Evolutionary conservation across 2,888 invertebrate species (phyloP), one percentile per base, ranked within the genome.

Genomic region (Rhagonycha lutea): DNA sequence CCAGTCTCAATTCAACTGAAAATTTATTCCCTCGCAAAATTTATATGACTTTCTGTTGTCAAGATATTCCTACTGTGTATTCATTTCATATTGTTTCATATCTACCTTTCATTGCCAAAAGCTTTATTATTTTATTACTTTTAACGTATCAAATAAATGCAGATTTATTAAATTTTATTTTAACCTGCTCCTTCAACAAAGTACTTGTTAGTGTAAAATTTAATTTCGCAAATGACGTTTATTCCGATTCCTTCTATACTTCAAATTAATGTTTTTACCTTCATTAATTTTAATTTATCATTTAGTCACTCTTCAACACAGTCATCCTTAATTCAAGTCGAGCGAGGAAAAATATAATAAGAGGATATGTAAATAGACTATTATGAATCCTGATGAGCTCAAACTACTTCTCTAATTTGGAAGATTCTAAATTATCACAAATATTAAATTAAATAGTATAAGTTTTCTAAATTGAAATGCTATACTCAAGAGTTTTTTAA

Each of bases 21-120:
- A 84, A 84, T 85, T 85, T 84, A 84, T 84, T 81, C 83, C 79
- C 81, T 72, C 80, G 76, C 80, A 81, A 81, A 84, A 84, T 84
- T 84, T 85, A 85, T 84, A 83, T 82, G 81, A 80, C 80, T 81
- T 81, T 79, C 79, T 80, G 79, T 78, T 78, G 79, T 81, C 78
- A 79, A 77, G 73, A 74, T 75, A 73, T 80, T 77, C 74, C 76
- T 73, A 73, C 73, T 76, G 73, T 75, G 76, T 77, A 78, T 79
- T 79, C 72, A 72, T 72, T 72, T 72, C 72, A 29, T 68, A 68
- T 72, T 72, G 67, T 72, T 68, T 72, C 47, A 47, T 72, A 68
- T 68, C 72, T 68, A 72, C 72, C 72, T 72, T 72, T 78, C 79
- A 79, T 77, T 78, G 74, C 77, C 78, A 71, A 71, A 79, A 78